Evolutionary conservation across 1,140 invertebrate genomes (phyloP), one percentile per base, ranked within the genome.

Genomic region (Sminthurinus signatus): DNA sequence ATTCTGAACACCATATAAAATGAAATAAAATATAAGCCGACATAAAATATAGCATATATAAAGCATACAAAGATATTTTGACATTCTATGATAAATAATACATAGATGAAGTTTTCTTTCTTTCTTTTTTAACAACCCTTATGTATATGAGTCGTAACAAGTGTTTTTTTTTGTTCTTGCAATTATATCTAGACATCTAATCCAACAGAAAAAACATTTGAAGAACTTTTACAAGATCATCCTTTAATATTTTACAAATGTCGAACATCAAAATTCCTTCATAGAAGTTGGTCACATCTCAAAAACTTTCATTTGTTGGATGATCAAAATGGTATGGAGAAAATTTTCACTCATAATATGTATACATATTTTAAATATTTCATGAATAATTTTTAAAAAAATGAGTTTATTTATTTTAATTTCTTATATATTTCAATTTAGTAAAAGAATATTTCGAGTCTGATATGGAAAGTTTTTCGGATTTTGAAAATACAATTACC

Each of bases 271-370:
- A 93, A 93, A 79, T 80, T 85, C 14, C 77, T 99, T 29, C 81
- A 88, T 72, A 83, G 83, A 36, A 93, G 98, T 77, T 99, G 95
- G 95, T 83, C 89, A 62, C 79, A 93, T 25, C 85, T 98, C 78
- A 94, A 94, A 76, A 92, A 96, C 73, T 96, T 95, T 76, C 87
- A 92, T 73, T 78, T 98, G 1, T 75, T 98, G 36, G 86, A 90
- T 0, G 93, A 97, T 79, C 94, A 97, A 80, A 82, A 83, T 57
- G 84, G 89, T 70, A 84, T 83, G 72, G 79, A 50, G 25, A 55
- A 50, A 14, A 58, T 29, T 46, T 46, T 5, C 17, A n/a, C n/a
- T n/a, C n/a, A n/a, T n/a, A n/a, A n/a, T 39, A 10, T 39, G 17
- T 17, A 39, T 39, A 10, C 36, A 17, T 39, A 10, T 39, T 39